Evolutionary conservation across 2,113 vertebrate genomes (phyloP), one percentile per base, ranked within the genome.

Genomic region (Azemiops feae): DNA sequence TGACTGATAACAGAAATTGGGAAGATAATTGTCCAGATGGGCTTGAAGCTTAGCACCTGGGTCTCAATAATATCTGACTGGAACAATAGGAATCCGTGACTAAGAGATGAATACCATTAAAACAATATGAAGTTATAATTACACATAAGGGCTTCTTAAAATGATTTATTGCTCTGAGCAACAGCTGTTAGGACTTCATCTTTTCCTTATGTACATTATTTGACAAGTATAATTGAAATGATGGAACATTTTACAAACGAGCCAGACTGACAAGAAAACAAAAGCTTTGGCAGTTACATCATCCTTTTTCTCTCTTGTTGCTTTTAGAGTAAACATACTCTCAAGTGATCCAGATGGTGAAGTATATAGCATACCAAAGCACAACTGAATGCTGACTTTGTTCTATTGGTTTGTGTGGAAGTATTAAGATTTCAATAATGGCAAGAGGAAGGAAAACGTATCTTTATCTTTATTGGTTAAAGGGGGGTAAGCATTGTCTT

Each of bases 71-170:
- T 50, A 0, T 88, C 89, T 93, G 91, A 50, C 69, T 92, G 55
- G 53, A 96, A 92, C 88, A 93, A 92, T 92, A 92, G 60, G 39
- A 94, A 93, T 95, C 74, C 10, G 39, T 94, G 91, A 92, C 11
- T 93, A 54, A 93, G 87, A 93, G n/a, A 95, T 9, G 7, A 52
- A 88, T 95, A 92, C 89, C 47, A 74, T 85, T 96, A 90, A 57
- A 89, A 96, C 92, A 96, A 92, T 96, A 16, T 92, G 69, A 96
- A 95, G 43, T 93, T 95, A 94, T 81, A 95, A 94, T 96, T 96
- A 93, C 53, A 87, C 0, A 0, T 94, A 93, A 95, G 52, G 81
- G 5, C 8, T 95, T 95, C 60, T 96, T 95, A 91, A n/a, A 92
- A 91, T 95, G 11, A 95, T 96, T 96, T 95, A 93, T 94, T 95